Percentiles rank a stretch among this genome's conserved stretches.
Conservation (phyloP, 2,888 invertebrate genomes). For the Mesopsocus fuscifrons region DNA sequence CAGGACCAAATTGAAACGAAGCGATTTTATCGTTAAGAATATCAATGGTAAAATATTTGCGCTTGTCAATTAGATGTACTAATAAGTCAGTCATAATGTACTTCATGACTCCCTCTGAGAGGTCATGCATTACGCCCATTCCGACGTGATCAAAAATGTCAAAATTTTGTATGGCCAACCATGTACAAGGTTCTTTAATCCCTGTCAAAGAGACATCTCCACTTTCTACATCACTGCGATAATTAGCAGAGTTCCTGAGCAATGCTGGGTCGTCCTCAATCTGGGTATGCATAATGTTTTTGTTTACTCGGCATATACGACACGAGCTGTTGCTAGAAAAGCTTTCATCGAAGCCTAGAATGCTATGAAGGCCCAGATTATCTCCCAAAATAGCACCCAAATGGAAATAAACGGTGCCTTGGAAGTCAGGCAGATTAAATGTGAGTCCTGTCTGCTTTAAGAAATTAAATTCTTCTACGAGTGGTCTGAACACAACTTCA, state of each 20-base stretch:
- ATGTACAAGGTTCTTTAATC: constrained; percentile 13
- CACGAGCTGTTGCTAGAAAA: constrained; percentile 15
- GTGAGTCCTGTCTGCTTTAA: constrained; percentile 14
- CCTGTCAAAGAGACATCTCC: constrained; percentile 12
- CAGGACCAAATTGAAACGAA: neutral
- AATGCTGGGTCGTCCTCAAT: constrained; percentile 11
- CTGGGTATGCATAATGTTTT: constrained; percentile 11
- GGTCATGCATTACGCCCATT: constrained; percentile 16
- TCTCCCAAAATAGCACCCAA: constrained; percentile 15
- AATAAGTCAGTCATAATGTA: constrained; percentile 13
- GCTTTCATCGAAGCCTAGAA: constrained; percentile 15
- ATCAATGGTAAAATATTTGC: constrained; percentile 6
- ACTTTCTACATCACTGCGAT: constrained; percentile 11
- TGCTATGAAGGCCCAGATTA: constrained; percentile 14
- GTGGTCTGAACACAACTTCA: constrained; percentile 14
- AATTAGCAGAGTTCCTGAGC: constrained; percentile 13
- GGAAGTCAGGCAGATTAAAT: constrained; percentile 1
- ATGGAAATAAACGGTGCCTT: constrained; percentile 14
- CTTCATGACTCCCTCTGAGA: constrained; percentile 14
- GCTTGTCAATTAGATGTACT: constrained; percentile 8
- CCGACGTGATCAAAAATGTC: constrained; percentile 14
- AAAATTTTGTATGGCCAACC: constrained; percentile 13
- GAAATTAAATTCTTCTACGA: constrained; percentile 15
- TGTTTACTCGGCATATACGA: constrained; percentile 15
- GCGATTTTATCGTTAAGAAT: constrained; percentile 2